phyloP scores from a whole-genome alignment of 1,140 invertebrate species.

The Paracyclopina nana region DNA sequence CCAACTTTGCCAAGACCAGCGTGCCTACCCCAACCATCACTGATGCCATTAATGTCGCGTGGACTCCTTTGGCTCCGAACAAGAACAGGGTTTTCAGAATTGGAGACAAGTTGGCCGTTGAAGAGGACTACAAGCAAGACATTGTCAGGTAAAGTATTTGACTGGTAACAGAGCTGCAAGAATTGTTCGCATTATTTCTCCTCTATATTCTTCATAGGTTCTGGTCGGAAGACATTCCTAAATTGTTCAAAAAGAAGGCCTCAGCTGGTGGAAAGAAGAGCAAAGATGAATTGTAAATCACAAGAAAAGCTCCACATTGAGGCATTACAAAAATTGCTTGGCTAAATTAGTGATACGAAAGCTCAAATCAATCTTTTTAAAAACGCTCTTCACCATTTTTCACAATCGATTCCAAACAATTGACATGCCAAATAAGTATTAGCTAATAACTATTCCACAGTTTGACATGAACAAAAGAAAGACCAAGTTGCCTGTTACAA shows the following conservation, averaged over 20 bases:
- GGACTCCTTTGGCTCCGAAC: conserved; percentile 18
- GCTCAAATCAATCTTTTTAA: no score
- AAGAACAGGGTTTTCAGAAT: conserved; percentile 20
- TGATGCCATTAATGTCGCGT: conserved; percentile 16
- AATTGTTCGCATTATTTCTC: background rate
- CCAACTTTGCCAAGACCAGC: conserved; percentile 23
- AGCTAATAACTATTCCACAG: no score
- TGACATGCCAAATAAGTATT: no score
- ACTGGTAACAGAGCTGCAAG: background rate
- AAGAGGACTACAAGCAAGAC: conserved; percentile 12
- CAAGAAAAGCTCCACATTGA: no score
- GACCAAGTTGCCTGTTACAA: no score
- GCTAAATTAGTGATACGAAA: no score
- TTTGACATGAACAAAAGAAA: no score
- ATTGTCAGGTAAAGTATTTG: conserved; percentile 3
- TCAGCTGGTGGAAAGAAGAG: background rate
- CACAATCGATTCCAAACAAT: no score
- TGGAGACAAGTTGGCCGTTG: background rate
- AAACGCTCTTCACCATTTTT: no score
- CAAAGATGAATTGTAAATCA: background rate
- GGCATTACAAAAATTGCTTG: no score
- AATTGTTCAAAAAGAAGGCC: conserved; percentile 17
- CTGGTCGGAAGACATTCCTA: conserved; percentile 18
- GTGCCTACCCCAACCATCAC: conserved; percentile 19
- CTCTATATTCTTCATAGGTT: conserved; percentile 17